Conservation (phyloP, 2,113 vertebrate species). For the Otis tarda region DNA sequence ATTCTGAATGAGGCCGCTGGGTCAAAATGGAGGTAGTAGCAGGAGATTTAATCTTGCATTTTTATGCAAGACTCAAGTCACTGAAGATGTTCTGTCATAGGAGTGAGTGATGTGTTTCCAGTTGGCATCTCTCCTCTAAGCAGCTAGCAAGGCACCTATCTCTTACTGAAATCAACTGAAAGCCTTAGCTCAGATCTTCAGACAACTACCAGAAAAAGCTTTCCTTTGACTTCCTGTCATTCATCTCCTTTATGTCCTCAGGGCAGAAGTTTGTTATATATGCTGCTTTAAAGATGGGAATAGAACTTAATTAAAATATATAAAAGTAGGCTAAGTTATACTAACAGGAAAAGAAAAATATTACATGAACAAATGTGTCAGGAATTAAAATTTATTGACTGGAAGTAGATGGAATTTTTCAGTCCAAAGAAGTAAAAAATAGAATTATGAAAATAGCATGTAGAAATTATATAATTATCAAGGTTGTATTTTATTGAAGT, state of each 20-base stretch:
- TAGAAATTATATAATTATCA: background rate
- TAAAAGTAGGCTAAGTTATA: background rate
- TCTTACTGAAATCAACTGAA: background rate
- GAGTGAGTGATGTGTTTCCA: background rate
- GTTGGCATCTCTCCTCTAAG: background rate
- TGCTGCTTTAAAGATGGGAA: background rate
- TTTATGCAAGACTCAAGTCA: background rate
- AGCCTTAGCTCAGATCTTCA: background rate
- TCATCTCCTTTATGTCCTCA: background rate
- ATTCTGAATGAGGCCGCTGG: background rate
- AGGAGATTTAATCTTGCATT: background rate
- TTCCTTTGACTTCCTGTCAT: background rate
- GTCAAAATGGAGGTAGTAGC: background rate
- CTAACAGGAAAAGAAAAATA: background rate
- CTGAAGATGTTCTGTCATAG: accelerated
- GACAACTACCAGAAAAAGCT: background rate
- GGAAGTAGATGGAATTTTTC: background rate
- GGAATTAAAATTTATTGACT: background rate
- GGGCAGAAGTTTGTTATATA: background rate
- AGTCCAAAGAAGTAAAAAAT: background rate
- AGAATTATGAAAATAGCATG: background rate
- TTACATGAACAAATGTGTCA: background rate
- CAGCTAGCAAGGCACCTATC: background rate
- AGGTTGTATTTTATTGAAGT: background rate
- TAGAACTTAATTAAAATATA: background rate